Conservation (phyloP, 2,888 invertebrate species). For the Octonoba sinensis region DNA sequence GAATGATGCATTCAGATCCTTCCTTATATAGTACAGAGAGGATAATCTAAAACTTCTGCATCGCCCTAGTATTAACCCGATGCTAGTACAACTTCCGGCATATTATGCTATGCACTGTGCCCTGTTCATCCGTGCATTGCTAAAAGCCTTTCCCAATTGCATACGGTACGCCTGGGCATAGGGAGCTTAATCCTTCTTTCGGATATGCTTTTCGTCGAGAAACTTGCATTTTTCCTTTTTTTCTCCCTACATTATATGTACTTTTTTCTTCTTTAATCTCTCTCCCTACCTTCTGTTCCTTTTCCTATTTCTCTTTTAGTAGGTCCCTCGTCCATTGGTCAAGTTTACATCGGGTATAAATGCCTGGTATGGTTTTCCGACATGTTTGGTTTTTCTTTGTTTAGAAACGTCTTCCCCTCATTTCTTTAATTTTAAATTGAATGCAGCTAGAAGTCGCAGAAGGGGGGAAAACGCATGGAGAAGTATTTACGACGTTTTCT, state of each 20-base stretch:
- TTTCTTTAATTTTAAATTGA: no score
- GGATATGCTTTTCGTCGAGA: constrained; percentile 48
- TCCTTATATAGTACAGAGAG: constrained; percentile 14
- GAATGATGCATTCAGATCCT: constrained; percentile 24
- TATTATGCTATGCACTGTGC: constrained; percentile 36
- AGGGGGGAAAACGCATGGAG: no score
- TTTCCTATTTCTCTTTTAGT: constrained; percentile 38
- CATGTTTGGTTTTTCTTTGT: not conserved
- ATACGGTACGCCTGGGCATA: constrained; percentile 24
- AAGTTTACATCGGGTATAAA: not conserved
- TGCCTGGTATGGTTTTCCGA: no score
- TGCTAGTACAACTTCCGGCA: constrained; percentile 15
- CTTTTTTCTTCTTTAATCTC: constrained; percentile 58
- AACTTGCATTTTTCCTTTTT: constrained; percentile 4
- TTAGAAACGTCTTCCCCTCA: no score
- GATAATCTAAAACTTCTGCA: constrained; percentile 45
- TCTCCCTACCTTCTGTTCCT: constrained; percentile 14
- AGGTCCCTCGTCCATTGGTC: constrained; percentile 41
- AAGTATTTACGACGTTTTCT: no score
- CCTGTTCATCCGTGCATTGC: constrained; percentile 49
- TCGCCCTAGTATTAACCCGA: constrained; percentile 1
- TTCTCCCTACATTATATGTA: constrained; percentile 5
- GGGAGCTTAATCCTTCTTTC: constrained; percentile 48
- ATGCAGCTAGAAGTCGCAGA: no score
- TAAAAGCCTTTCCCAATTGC: constrained; percentile 49